Conservation (phyloP, 1,140 invertebrate genomes). For the Uloborus diversus region DNA sequence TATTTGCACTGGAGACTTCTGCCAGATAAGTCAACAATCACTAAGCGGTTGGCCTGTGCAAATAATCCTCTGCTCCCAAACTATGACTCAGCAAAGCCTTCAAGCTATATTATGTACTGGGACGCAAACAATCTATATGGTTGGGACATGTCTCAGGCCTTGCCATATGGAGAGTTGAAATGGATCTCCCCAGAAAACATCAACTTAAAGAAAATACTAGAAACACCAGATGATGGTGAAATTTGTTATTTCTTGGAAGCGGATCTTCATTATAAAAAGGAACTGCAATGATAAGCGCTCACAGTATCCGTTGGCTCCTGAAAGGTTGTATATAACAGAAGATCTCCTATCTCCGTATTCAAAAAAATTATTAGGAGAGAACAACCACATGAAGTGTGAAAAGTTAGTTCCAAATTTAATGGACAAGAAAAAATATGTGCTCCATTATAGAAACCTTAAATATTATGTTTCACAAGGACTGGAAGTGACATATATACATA, state of each 20-base stretch:
- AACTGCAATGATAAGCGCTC: constrained; percentile 62
- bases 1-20: too few relatives aligned
- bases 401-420: too few relatives aligned
- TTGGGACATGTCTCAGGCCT: constrained; percentile 33
- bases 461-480: too few relatives aligned
- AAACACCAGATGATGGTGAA: constrained; percentile 46
- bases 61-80: too few relatives aligned
- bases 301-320: constrained; percentile 65
- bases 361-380: background rate
- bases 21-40: too few relatives aligned
- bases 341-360: constrained; percentile 30
- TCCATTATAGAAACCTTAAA: too few relatives aligned
- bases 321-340: constrained; percentile 52
- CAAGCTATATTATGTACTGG: constrained; percentile 57
- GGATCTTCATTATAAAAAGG: constrained; percentile 59
- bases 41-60: background rate
- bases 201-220: background rate
- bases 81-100: background rate
- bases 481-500: constrained; percentile 59
- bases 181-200: too few relatives aligned
- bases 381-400: constrained; percentile 59
- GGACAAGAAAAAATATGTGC: too few relatives aligned
- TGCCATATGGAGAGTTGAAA: too few relatives aligned
- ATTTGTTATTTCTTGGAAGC: constrained; percentile 59
- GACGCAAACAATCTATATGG: constrained; percentile 60